Evolutionary conservation across 1,140 invertebrate species (phyloP), one percentile per base, ranked within the genome.

Genomic region (Anthonomus grandis): DNA sequence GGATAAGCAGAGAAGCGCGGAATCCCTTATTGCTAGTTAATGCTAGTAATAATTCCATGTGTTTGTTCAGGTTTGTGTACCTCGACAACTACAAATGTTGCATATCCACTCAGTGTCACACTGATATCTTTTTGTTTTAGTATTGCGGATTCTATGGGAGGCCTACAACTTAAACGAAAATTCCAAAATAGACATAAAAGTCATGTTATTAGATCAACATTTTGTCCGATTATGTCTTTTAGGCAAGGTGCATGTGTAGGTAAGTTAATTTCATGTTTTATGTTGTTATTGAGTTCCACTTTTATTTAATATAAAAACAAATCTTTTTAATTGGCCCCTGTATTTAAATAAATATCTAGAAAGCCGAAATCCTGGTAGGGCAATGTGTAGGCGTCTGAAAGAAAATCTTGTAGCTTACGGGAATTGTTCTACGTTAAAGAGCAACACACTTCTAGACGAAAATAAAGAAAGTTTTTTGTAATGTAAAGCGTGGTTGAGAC

Each of bases 181-280:
- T 89, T 89, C 70, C 76, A 78, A 21, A 81, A 87, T 36, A 74
- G 75, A 54, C 87, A 90, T 70, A 78, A 75, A 48, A 75, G 75
- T 57, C 75, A 82, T 64, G 70, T 78, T 31, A 81, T 93, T 9
- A 79, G 81, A 44, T 91, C 89, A 37, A 85, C 87, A 9, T 94
- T 94, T 77, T 93, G 91, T 71, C 90, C 91, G 9, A 86, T 86
- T 47, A 86, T 89, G 86, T 89, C 87, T 53, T 89, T 89, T 71
- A 77, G 87, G 60, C 83, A 87, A 72, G 86, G 87, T 45, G 85
- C 86, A 34, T 90, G 87, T 77, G 82, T 90, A 57, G 82, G 83
- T 84, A 74, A 77, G 79, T 75, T 2, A 1, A 10, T 13, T 34
- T 34, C 1, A 34, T 2, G 10, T n/a, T n/a, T n/a, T n/a, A n/a